Evolutionary conservation across 2,797 vertebrate species (phyloP).

Genomic region (Saxicola maurus): DNA sequence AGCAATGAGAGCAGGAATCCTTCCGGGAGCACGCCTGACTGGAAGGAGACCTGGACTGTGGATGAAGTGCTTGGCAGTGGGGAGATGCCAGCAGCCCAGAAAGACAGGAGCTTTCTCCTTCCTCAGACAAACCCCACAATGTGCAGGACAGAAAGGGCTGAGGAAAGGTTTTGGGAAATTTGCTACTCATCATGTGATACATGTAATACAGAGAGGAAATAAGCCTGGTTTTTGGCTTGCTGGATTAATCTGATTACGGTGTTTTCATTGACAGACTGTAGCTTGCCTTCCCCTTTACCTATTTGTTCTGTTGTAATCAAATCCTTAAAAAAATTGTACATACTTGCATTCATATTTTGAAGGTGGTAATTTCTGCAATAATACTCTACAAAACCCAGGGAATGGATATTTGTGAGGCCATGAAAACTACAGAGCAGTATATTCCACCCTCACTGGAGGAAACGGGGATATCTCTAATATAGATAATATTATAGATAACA

Average conservation of each 20-base stretch:
- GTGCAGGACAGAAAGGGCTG: background rate
- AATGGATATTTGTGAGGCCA: background rate
- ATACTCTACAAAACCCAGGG: background rate
- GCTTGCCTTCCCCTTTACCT: background rate
- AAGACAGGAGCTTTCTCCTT: background rate
- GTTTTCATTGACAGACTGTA: background rate
- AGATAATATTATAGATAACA: background rate
- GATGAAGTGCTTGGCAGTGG: fast-evolving
- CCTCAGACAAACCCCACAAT: background rate
- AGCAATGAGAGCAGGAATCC: background rate
- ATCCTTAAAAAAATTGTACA: fast-evolving
- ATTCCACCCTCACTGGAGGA: background rate
- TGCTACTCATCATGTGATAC: background rate
- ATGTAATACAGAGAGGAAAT: background rate
- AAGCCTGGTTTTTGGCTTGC: background rate
- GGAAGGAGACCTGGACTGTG: background rate
- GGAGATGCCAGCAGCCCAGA: background rate
- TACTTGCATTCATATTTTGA: background rate
- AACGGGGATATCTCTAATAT: fast-evolving
- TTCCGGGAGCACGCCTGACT: background rate
- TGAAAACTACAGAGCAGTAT: background rate
- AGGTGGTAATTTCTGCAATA: background rate
- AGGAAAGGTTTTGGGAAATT: background rate
- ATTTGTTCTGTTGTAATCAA: background rate
- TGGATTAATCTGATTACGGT: background rate